These are phyloP conservation scores for Dipodomys ordii DNA, from an alignment of 2,113 vertebrate species.

Conservation along the genomic window DNA sequence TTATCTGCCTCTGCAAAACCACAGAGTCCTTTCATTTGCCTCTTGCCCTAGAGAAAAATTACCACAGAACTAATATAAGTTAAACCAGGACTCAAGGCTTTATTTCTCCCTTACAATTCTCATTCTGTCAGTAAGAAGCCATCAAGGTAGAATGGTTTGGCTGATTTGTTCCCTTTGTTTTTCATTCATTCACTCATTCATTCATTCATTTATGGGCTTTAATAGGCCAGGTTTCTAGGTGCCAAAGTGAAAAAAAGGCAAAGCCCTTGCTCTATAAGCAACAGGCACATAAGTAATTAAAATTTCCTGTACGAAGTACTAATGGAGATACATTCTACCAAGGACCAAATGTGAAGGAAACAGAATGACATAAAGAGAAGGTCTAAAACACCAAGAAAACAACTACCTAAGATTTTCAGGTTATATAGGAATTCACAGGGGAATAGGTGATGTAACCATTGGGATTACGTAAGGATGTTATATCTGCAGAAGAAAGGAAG, in stretches of 20 bases:
- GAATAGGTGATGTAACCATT: background rate
- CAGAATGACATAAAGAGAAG: background rate
- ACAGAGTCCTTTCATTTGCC: background rate
- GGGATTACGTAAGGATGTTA: background rate
- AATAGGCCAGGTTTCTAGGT: background rate
- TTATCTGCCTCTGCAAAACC: background rate
- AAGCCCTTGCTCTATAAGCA: background rate
- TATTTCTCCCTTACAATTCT: background rate
- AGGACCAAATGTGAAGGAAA: background rate
- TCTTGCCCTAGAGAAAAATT: background rate
- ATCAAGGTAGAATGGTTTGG: background rate
- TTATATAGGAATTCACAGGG: background rate
- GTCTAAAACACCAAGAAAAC: background rate
- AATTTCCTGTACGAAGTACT: background rate
- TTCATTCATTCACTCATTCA: background rate
- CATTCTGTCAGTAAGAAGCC: background rate
- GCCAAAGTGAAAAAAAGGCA: background rate
- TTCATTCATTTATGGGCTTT: background rate
- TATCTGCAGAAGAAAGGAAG: conserved; percentile 2
- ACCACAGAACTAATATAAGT: background rate
- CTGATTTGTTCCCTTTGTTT: background rate
- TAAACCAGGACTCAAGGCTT: background rate
- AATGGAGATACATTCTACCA: background rate
- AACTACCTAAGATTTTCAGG: background rate
- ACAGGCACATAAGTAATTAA: background rate